Percentiles rank a stretch among this genome's conserved stretches.
Conservation (phyloP, 2,888 invertebrate species). For the Apamea epomidion region DNA sequence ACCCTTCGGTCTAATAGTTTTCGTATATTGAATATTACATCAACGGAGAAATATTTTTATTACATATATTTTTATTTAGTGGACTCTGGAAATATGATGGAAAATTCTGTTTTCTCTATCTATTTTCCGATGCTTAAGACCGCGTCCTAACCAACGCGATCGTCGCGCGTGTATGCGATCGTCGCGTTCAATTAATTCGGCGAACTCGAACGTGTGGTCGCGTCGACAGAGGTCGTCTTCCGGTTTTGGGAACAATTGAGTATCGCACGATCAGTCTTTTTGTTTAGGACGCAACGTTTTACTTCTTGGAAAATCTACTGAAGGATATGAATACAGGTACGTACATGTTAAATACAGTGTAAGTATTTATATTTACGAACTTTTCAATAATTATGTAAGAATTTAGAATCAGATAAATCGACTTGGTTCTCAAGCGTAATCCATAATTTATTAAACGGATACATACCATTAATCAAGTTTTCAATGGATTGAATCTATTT, state of each 20-base stretch:
- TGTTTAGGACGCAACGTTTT: background rate
- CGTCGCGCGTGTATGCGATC: background rate
- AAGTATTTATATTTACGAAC: background rate
- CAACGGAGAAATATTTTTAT: slow-evolving; percentile 22
- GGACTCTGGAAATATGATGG: background rate
- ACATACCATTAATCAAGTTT: slow-evolving; percentile 29
- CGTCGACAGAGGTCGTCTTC: background rate
- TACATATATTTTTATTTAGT: slow-evolving; percentile 32
- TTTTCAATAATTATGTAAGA: background rate
- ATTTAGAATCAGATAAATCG: background rate
- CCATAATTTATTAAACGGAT: slow-evolving; percentile 36
- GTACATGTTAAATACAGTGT: background rate
- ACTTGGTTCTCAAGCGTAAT: slow-evolving; percentile 26
- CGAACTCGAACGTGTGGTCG: background rate
- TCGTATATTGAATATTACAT: slow-evolving; percentile 44
- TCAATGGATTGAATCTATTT: slow-evolving; percentile 15
- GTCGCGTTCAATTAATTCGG: background rate
- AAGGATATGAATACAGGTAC: background rate
- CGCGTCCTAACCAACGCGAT: background rate
- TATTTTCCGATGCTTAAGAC: background rate
- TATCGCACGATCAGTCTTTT: background rate
- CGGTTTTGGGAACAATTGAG: background rate
- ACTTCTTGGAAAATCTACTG: too few relatives aligned
- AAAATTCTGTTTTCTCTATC: background rate
- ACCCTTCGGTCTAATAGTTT: slow-evolving; percentile 47